Conservation (phyloP, 2,113 vertebrate genomes). For the Fukomys damarensis region DNA sequence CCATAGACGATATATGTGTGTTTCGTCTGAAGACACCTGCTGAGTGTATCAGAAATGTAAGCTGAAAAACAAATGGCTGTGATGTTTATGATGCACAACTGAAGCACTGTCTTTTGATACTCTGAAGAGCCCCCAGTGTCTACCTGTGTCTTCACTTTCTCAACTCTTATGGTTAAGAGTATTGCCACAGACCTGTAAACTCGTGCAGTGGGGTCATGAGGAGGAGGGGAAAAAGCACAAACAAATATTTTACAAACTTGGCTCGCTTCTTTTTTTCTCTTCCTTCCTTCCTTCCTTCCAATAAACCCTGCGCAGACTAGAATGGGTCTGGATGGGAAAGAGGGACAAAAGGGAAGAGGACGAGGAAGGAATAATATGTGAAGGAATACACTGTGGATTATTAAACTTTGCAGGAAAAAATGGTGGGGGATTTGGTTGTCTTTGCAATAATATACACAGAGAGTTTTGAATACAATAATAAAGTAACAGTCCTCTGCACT, state of each 20-base stretch:
- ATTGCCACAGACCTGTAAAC: conserved; percentile 90
- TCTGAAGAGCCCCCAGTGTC: conserved; percentile 76
- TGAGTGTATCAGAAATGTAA: conserved; percentile 83
- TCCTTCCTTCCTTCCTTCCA: conserved; percentile 65
- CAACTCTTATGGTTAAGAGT: conserved; percentile 81
- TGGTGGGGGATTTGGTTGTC: conserved; percentile 71
- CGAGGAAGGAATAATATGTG: conserved; percentile 43
- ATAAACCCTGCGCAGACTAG: conserved; percentile 80
- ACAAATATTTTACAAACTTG: conserved; percentile 89
- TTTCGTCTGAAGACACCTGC: conserved; percentile 63
- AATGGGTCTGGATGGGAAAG: conserved; percentile 49
- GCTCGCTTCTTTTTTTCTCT: conserved; percentile 52
- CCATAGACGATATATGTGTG: conserved; percentile 36
- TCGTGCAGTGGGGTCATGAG: conserved; percentile 75
- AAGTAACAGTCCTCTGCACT: conserved; percentile 93
- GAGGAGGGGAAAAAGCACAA: conserved; percentile 82
- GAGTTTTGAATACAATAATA: conserved; percentile 85
- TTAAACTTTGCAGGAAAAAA: conserved; percentile 72
- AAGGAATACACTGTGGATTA: conserved; percentile 76
- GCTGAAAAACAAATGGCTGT: conserved; percentile 82
- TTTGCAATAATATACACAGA: conserved; percentile 83
- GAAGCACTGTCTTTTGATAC: conserved; percentile 81
- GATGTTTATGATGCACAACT: conserved; percentile 82
- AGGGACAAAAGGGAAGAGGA: background rate
- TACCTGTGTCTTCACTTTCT: conserved; percentile 83